These are phyloP conservation scores for Onychorhynchus coronatus DNA, from an alignment of 2,113 vertebrate genomes.

Conservation along the genomic window DNA sequence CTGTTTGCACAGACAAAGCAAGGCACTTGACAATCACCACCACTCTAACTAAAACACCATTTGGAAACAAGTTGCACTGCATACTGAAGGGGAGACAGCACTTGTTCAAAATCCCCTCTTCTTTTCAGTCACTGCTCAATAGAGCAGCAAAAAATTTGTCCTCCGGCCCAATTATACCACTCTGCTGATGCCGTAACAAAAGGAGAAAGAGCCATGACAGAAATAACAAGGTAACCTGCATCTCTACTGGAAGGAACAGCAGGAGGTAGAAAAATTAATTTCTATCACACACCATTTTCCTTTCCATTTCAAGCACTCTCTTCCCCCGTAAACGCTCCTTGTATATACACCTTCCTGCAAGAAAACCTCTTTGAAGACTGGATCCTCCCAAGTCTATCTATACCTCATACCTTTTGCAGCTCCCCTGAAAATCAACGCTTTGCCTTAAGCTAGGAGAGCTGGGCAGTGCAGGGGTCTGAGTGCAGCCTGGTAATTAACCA, in stretches of 20 bases:
- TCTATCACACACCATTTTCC: neutral
- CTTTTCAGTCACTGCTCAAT: neutral
- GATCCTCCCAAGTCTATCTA: neutral
- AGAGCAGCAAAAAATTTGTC: slow-evolving; percentile 2
- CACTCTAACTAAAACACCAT: neutral
- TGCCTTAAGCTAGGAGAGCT: neutral
- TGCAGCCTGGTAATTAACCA: neutral
- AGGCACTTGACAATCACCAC: slow-evolving; percentile 13
- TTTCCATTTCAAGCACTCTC: neutral
- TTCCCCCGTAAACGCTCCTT: neutral
- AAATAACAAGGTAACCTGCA: slow-evolving; percentile 23
- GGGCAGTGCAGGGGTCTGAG: neutral
- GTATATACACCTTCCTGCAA: neutral
- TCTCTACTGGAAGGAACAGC: neutral
- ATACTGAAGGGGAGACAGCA: slow-evolving; percentile 10
- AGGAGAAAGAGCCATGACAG: neutral
- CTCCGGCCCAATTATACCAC: slow-evolving; percentile 20
- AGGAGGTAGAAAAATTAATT: slow-evolving; percentile 14
- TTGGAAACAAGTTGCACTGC: slow-evolving; percentile 11
- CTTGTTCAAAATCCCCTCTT: slow-evolving; percentile 27
- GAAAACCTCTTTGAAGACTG: neutral
- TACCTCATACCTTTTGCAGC: neutral
- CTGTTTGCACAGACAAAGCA: slow-evolving; percentile 13
- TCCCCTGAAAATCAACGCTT: neutral
- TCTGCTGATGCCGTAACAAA: slow-evolving; percentile 30